A percentile compares a stretch with the other conserved stretches of the same genome.
Conservation (phyloP, 2,888 invertebrate species). For the Formica aserva region DNA sequence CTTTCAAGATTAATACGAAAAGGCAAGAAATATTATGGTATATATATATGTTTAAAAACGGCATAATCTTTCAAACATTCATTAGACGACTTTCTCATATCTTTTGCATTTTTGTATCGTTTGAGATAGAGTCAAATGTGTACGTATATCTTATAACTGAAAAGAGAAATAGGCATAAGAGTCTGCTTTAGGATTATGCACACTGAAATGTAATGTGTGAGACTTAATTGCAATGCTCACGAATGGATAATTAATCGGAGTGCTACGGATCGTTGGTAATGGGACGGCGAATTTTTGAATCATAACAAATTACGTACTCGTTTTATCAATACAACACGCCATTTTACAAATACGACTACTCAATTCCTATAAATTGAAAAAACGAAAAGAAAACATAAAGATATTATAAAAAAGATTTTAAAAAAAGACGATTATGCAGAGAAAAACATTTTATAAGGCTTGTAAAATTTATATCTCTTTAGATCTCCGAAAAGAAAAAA, state of each 20-base stretch:
- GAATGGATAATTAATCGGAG: neutral
- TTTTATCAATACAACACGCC: no score
- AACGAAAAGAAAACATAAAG: neutral
- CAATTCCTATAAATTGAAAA: neutral
- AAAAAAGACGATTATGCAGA: neutral
- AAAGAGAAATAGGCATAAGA: neutral
- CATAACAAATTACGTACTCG: neutral
- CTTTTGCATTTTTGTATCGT: neutral
- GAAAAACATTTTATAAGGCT: neutral
- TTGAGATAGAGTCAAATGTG: neutral
- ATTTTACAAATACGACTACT: neutral
- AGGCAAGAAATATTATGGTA: neutral
- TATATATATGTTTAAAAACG: neutral
- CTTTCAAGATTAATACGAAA: neutral
- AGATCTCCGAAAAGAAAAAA: neutral
- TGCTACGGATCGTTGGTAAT: neutral
- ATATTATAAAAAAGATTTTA: neutral
- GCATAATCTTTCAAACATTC: neutral
- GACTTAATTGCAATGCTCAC: neutral
- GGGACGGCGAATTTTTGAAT: neutral
- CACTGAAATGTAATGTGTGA: neutral
- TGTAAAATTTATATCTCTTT: constrained; percentile 24
- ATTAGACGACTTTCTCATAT: neutral
- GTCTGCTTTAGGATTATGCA: neutral
- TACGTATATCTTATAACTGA: neutral